Evolutionary conservation across 2,797 vertebrate genomes (phyloP).

Genomic region (Rousettus madagascariensis): DNA sequence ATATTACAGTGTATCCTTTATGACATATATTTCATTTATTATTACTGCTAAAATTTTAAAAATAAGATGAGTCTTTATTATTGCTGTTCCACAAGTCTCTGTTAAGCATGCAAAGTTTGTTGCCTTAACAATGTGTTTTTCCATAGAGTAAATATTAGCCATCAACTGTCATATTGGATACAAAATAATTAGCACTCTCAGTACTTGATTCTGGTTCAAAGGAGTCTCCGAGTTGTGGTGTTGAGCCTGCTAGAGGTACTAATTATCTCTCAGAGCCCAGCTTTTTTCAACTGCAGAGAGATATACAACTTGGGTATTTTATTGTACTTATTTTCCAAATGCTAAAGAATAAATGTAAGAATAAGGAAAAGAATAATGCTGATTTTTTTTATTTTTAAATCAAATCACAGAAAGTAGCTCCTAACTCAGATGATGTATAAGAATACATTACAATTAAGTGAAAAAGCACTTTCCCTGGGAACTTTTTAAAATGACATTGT

Average conservation of each 20-base stretch:
- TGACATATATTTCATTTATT: slow-evolving; percentile 78
- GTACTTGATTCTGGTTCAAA: background rate
- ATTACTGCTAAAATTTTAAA: slow-evolving; percentile 76
- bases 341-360: background rate
- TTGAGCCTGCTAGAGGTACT: background rate
- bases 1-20: slow-evolving; percentile 80
- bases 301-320: background rate
- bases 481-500: background rate
- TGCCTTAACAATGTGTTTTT: slow-evolving; percentile 67
- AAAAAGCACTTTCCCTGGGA: background rate
- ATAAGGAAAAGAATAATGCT: background rate
- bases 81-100: slow-evolving; percentile 64
- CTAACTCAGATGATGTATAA: background rate
- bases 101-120: slow-evolving; percentile 68
- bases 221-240: background rate
- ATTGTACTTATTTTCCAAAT: background rate
- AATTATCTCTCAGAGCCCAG: background rate
- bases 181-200: background rate
- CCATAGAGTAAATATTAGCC: slow-evolving; percentile 62
- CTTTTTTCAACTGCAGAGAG: background rate
- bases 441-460: background rate
- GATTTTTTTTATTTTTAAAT: background rate
- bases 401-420: background rate
- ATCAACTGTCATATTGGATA: slow-evolving; percentile 46
- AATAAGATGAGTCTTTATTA: slow-evolving; percentile 59